phyloP scores from a whole-genome alignment of 2,113 vertebrate species.

The Daboia siamensis region DNA sequence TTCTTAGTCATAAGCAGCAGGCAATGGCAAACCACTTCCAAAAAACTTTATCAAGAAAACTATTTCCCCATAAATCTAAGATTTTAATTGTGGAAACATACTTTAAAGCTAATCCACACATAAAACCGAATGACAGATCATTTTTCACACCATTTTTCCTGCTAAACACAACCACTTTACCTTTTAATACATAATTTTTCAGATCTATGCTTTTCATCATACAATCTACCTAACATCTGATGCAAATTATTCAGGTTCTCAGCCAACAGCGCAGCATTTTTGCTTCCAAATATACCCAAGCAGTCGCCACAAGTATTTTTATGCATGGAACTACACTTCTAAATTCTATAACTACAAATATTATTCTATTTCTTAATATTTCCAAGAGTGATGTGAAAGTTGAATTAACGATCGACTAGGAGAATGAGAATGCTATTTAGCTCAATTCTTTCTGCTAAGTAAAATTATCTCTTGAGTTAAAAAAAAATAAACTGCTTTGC shows the following conservation, averaged over 20 bases:
- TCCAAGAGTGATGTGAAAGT: no score
- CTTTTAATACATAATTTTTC: neutral
- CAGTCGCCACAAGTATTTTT: neutral
- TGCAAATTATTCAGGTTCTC: neutral
- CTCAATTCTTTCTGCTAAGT: no score
- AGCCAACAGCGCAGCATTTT: neutral
- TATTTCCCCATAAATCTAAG: neutral
- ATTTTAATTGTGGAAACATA: neutral
- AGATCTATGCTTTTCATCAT: neutral
- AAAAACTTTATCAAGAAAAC: neutral
- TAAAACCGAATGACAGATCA: neutral
- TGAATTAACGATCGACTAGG: neutral
- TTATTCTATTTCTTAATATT: no score
- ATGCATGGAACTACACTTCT: neutral
- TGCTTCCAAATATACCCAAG: neutral
- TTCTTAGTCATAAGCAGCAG: neutral
- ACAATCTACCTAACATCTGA: neutral
- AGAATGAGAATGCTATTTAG: no score
- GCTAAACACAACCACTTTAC: neutral
- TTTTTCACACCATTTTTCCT: neutral
- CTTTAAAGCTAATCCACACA: neutral
- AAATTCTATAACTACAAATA: neutral
- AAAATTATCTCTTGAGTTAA: no score
- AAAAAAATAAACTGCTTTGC: no score
- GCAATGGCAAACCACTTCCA: neutral